phyloP scores from a whole-genome alignment of 2,888 invertebrate genomes.

The Rhingia rostrata region DNA sequence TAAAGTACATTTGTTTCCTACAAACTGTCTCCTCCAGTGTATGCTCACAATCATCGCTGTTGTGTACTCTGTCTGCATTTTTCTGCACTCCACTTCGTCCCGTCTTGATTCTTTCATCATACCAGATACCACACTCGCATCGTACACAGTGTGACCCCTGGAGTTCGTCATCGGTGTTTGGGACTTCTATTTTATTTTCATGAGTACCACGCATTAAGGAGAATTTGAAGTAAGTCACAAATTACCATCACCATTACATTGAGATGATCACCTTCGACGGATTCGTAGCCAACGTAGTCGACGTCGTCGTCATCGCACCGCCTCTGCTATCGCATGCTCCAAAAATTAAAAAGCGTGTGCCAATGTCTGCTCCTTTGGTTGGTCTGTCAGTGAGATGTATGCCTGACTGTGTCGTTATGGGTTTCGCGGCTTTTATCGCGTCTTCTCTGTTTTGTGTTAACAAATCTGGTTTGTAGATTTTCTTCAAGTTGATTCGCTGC shows the following conservation, averaged over 20 bases:
- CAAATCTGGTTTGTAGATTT: slow-evolving; percentile 55
- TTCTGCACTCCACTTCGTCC: slow-evolving; percentile 7
- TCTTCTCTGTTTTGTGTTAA: slow-evolving; percentile 17
- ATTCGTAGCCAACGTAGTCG: slow-evolving; percentile 13
- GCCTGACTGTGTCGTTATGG: slow-evolving; percentile 10
- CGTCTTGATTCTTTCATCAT: slow-evolving; percentile 26
- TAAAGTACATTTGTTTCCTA: slow-evolving; percentile 16
- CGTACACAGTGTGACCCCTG: slow-evolving; percentile 30
- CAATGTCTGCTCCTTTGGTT: slow-evolving; percentile 8
- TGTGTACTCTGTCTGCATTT: slow-evolving; percentile 2
- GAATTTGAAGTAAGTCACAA: slow-evolving; percentile 27
- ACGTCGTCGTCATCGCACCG: slow-evolving; percentile 38
- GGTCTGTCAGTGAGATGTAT: slow-evolving; percentile 4
- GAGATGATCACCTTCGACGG: slow-evolving; percentile 16
- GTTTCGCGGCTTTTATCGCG: slow-evolving; percentile 10
- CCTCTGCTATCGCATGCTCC: slow-evolving; percentile 33
- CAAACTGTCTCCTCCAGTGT: neutral
- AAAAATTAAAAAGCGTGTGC: slow-evolving; percentile 45
- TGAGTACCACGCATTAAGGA: slow-evolving; percentile 39
- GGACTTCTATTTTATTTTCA: slow-evolving; percentile 15
- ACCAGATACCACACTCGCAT: neutral
- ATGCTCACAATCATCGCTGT: neutral
- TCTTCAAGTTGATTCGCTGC: neutral
- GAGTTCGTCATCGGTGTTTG: slow-evolving; percentile 18
- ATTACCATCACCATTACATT: slow-evolving; percentile 36